Base-by-base conservation (phyloP, 53 echinoderm and acorn worm species). In the Pentamera pediparva region DNA sequence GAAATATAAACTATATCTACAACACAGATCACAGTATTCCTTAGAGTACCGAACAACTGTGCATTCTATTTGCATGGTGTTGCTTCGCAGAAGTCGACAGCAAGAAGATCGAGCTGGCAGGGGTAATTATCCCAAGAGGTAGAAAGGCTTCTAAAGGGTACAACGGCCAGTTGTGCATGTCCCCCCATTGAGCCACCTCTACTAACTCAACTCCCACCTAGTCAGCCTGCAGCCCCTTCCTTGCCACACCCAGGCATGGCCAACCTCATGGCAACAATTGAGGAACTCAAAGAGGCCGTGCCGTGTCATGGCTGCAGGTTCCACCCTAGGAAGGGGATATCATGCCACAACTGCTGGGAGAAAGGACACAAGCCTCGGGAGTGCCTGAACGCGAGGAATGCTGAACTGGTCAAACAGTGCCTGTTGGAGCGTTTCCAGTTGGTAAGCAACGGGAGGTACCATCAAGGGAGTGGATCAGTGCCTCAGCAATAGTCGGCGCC, bases 271-370 rank as follows among this genome's bases (percentile, higher is more conserved):
- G 25, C 35, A 10, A 59, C 40, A 13, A 45, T 82, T 11, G 51
- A 75, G 34, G 50, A 63, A 15, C 35, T 62, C 11, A 75, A 82
- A 40, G 64, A 64, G 39, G 5, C 31, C n/a, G 35, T 36, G 35
- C 35, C n/a, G 18, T 15, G 39, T 4, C 8, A 35, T 35, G 18
- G 39, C n/a, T 6, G 28, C 37, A 0, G 29, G 4, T 15, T 26
- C 30, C 45, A 15, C 20, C 21, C 59, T 7, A 36, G 30, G 5
- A 56, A 58, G 27, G 49, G 26, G 39, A 36, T 8, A 6, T 5
- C 53, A 8, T 69, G 85, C 37, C 80, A 71, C 37, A 86, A 86
- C 63, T 86, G 82, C 54, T 81, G 86, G 2, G 70, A 77, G 47
- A 6, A 5, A 15, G 86, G 82, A 0, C 78, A 86, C 58, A 61